A percentile compares a stretch with the other conserved stretches of the same genome.
phyloP scores from a whole-genome alignment of 2,888 invertebrate species.

The Blastobasis adustella region DNA sequence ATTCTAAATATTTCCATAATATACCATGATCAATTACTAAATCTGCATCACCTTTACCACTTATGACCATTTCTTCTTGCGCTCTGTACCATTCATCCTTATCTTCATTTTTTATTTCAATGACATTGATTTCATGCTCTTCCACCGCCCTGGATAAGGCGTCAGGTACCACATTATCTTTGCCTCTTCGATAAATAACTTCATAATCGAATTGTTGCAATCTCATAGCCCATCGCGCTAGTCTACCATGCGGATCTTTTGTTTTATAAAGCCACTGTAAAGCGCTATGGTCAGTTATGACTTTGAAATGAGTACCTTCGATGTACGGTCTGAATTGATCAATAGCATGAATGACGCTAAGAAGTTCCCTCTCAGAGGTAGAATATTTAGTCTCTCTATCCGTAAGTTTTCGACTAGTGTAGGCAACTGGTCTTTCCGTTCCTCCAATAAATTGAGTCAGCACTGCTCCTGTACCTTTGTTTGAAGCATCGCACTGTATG shows the following conservation, averaged over 20 bases:
- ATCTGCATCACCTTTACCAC: neutral
- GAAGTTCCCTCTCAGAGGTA: slow-evolving; percentile 12
- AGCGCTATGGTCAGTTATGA: slow-evolving; percentile 9
- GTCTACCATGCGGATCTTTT: slow-evolving; percentile 12
- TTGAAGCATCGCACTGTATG: slow-evolving; percentile 10
- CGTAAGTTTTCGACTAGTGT: slow-evolving; percentile 3
- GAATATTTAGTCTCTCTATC: slow-evolving; percentile 11
- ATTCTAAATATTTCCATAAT: slow-evolving; percentile 6
- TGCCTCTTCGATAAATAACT: slow-evolving; percentile 7
- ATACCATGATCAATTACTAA: slow-evolving; percentile 1
- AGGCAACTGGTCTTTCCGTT: slow-evolving; percentile 10
- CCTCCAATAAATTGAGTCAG: slow-evolving; percentile 7
- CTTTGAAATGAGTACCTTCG: slow-evolving; percentile 7
- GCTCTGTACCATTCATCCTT: slow-evolving; percentile 2
- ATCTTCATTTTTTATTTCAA: neutral
- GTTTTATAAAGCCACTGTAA: slow-evolving; percentile 10
- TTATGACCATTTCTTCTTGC: neutral
- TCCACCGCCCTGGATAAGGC: slow-evolving; percentile 1
- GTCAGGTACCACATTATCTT: slow-evolving; percentile 9
- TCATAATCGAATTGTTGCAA: slow-evolving; percentile 12
- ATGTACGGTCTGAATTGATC: slow-evolving; percentile 13
- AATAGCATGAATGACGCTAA: slow-evolving; percentile 10
- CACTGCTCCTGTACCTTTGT: slow-evolving; percentile 11
- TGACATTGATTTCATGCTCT: neutral
- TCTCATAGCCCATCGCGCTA: slow-evolving; percentile 14